Percentiles rank a stretch among this genome's conserved stretches.
Conservation (phyloP, 2,797 vertebrate species). For the Alcedo quadribrachys region DNA sequence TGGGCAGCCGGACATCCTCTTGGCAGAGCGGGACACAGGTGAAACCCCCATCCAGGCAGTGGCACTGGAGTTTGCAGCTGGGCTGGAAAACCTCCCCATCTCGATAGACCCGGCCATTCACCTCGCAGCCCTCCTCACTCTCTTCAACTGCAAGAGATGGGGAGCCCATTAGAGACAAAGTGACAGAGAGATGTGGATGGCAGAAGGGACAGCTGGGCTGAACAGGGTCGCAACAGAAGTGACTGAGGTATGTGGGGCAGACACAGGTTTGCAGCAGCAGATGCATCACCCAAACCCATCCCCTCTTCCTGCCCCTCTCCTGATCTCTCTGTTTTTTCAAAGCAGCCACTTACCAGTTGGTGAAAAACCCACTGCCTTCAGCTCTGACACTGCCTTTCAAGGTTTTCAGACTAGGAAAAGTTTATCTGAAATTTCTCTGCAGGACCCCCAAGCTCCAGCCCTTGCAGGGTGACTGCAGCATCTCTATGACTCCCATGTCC, state of each 20-base stretch:
- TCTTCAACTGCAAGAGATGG: slow-evolving; percentile 76
- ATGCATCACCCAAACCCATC: background rate
- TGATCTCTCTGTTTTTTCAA: background rate
- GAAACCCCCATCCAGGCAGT: slow-evolving; percentile 86
- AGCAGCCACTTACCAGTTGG: background rate
- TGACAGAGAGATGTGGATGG: background rate
- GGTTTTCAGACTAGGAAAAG: background rate
- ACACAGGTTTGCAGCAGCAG: accelerated
- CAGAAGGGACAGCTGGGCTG: background rate
- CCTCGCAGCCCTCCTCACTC: slow-evolving; percentile 83
- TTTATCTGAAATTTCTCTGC: background rate
- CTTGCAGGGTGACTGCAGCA: background rate
- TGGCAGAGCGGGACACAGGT: slow-evolving; percentile 87
- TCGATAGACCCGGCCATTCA: slow-evolving; percentile 84
- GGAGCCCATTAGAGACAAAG: background rate
- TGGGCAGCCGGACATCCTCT: slow-evolving; percentile 82
- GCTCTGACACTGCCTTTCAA: background rate
- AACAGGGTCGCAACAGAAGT: background rate
- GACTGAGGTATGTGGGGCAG: background rate
- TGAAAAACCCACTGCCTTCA: background rate
- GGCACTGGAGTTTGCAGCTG: slow-evolving; percentile 86
- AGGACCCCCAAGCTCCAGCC: background rate
- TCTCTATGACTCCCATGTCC: background rate
- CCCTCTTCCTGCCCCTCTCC: background rate
- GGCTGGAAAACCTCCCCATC: slow-evolving; percentile 93